Base-by-base conservation (phyloP, 2,113 vertebrate species). In the Sakesphorus luctuosus region DNA sequence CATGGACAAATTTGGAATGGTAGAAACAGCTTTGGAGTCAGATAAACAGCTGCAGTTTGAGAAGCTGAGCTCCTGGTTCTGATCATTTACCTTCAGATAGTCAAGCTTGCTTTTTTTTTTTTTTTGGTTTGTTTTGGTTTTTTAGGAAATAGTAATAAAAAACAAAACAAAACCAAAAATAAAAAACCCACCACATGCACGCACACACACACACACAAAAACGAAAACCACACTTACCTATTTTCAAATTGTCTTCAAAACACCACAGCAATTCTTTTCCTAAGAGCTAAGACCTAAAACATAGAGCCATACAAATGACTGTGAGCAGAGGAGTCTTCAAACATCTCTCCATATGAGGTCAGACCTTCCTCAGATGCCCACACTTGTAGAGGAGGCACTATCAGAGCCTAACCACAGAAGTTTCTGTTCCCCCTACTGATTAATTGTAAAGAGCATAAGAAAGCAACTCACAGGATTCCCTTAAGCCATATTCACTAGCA, bases 311-410 rank as follows among this genome's bases (percentile, higher is more conserved):
- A 29, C 1, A 35, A 59, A 47, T 38, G 25, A 17, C 36, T 63
- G 8, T 46, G 21, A 73, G 23, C 16, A 33, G 6, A 49, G 2
- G 2, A 5, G 2, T 49, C 35, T 81, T 69, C 49, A 63, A 53
- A n/a, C 1, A 0, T 3, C 7, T 81, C 13, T 46, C 3, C 0
- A 0, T 46, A 26, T 29, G 17, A 62, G 18, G 10, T n/a, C 13
- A 35, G 38, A 73, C 2, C 7, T 75, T 59, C 18, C 23, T 67
- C 50, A 82, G 9, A 9, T 82, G 55, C 31, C 18, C 12, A 56
- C 6, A 55, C 38, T 20, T 19, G 25, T 36, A 56, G 29, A 53
- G 5, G 5, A 16, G 40, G 24, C 21, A 31, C 9, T 44, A 11
- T 24, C 23, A 83, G 24, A 52, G 7, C 3, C 7, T 62, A 83